A percentile compares a stretch with the other conserved stretches of the same genome.
Conservation (phyloP, 2,797 vertebrate genomes). For the Lophotriccus pileatus region DNA sequence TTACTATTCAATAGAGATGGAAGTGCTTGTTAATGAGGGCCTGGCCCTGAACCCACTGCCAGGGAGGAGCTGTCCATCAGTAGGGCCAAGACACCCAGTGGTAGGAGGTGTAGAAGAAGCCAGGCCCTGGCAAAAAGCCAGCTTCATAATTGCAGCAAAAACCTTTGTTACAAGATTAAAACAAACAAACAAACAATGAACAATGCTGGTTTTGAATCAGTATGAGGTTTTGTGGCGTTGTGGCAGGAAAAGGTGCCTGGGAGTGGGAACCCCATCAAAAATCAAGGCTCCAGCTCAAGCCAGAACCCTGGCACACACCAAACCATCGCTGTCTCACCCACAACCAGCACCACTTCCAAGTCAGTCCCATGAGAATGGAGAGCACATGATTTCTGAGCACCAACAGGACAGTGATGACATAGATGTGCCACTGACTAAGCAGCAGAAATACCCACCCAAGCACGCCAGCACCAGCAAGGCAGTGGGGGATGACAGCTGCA, state of each 20-base stretch:
- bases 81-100: background rate
- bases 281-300: background rate
- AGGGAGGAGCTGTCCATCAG: background rate
- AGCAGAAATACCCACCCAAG: background rate
- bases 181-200: background rate
- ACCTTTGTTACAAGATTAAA: background rate
- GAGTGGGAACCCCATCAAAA: background rate
- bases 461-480: background rate
- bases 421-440: accelerated
- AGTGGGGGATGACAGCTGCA: background rate
- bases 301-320: background rate
- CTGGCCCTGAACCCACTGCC: background rate
- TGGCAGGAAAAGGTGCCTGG: background rate
- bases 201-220: background rate
- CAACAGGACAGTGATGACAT: background rate
- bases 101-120: accelerated
- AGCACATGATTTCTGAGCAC: accelerated
- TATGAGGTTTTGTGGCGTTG: background rate
- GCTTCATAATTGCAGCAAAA: background rate
- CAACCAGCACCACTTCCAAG: background rate
- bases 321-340: background rate
- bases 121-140: background rate
- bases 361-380: background rate
- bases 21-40: background rate
- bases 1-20: background rate